Percentiles rank a stretch among this genome's conserved stretches.
These are phyloP conservation scores for Meloidogyne exigua DNA, from an alignment of 1,140 invertebrate genomes.

Conservation along the genomic window DNA sequence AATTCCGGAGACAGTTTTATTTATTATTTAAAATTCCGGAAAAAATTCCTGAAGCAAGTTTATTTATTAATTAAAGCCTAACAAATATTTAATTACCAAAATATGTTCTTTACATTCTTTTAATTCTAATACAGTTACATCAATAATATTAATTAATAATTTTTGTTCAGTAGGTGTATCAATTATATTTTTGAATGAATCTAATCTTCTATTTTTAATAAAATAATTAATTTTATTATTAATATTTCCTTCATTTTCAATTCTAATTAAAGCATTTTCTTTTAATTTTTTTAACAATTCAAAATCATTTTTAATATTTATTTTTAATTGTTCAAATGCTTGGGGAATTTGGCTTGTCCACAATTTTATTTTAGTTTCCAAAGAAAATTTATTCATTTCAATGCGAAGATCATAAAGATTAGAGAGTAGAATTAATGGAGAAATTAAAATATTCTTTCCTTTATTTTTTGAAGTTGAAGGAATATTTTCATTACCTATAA, in stretches of 20 bases:
- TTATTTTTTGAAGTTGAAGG: not conserved
- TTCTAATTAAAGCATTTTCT: not conserved
- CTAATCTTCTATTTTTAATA: not conserved
- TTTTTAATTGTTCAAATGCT: not conserved
- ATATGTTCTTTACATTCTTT: not conserved
- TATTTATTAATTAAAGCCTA: too few species aligned
- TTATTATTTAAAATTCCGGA: not conserved
- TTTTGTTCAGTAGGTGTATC: not conserved
- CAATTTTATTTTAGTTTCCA: not conserved
- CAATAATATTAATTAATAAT: not conserved
- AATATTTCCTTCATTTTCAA: not conserved
- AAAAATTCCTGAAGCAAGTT: too few species aligned
- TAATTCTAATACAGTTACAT: not conserved
- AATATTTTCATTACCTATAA: not conserved
- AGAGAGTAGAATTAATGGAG: not conserved
- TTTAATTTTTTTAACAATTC: not conserved
- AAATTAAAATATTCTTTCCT: not conserved
- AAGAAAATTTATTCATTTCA: not conserved
- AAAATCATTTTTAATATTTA: not conserved
- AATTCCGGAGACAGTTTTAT: too few species aligned
- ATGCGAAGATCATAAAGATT: not conserved
- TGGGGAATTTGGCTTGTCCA: not conserved
- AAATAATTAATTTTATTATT: not conserved
- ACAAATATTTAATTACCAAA: not conserved
- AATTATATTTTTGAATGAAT: not conserved